phyloP scores from a whole-genome alignment of 2,113 vertebrate species.

The Pseudonaja textilis region DNA sequence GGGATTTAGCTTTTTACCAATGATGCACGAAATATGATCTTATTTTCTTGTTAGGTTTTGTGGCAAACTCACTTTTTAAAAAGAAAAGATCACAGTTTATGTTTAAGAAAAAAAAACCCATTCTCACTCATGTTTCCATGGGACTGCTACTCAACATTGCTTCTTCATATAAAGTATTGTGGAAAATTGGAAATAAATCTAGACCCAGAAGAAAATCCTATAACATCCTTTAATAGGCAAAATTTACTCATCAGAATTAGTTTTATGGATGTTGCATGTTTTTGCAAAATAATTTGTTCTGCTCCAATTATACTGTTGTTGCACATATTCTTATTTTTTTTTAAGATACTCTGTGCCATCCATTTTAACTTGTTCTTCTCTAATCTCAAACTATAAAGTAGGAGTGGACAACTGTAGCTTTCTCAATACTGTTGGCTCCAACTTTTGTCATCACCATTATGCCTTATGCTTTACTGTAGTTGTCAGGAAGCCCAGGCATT shows the following conservation, averaged over 20 bases:
- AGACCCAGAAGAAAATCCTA: background rate
- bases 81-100: background rate
- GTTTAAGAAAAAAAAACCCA: constrained; percentile 7
- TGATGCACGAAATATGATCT: background rate
- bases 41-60: constrained; percentile 41
- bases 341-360: background rate
- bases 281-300: background rate
- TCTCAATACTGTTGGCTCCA: background rate
- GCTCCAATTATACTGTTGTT: background rate
- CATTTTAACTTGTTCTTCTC: constrained; percentile 9
- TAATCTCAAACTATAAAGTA: constrained; percentile 4
- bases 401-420: background rate
- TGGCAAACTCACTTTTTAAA: background rate
- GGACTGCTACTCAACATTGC: background rate
- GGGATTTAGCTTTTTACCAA: constrained; percentile 46
- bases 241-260: background rate
- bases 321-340: background rate
- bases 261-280: background rate
- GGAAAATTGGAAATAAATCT: background rate
- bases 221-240: background rate
- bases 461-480: background rate
- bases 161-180: background rate
- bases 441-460: background rate
- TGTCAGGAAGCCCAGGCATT: background rate
- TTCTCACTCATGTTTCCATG: background rate